phyloP scores from a whole-genome alignment of 2,113 vertebrate species.

The Theristicus caerulescens region DNA sequence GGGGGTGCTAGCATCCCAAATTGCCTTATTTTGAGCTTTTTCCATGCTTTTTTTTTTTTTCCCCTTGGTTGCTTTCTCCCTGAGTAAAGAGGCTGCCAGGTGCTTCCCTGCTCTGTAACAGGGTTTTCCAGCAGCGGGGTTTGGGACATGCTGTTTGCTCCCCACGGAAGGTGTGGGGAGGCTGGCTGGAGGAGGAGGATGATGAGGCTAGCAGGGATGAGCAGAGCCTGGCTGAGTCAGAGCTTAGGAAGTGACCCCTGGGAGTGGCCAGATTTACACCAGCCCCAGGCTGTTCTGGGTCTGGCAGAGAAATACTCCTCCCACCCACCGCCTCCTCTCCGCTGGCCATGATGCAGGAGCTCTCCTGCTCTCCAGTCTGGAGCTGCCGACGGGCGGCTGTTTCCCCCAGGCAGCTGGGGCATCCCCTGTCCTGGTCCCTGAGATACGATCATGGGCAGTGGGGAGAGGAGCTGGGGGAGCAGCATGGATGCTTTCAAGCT shows the following conservation, averaged over 20 bases:
- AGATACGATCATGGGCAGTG: not conserved
- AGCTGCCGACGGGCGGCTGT: rapidly evolving
- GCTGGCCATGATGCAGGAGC: rapidly evolving
- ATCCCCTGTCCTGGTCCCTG: not conserved
- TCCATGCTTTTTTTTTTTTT: rapidly evolving
- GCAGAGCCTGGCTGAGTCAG: not conserved
- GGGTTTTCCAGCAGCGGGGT: not conserved
- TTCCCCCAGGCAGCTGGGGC: not conserved
- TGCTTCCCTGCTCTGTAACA: not conserved
- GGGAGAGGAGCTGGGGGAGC: not conserved
- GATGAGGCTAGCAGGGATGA: not conserved
- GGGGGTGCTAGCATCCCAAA: not conserved
- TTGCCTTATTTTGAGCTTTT: not conserved
- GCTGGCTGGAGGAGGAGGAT: not conserved
- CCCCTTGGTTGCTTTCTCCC: not conserved
- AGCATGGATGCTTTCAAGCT: rapidly evolving
- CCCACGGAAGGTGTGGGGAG: rapidly evolving
- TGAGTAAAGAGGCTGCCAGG: not conserved
- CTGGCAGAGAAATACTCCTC: not conserved
- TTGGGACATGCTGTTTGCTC: not conserved
- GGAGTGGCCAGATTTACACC: not conserved
- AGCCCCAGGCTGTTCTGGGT: not conserved
- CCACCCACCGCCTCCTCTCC: not conserved
- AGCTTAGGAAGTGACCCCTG: not conserved
- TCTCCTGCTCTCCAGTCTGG: not conserved